These are phyloP conservation scores for Dorcus parallelipipedus DNA, from an alignment of 2,888 invertebrate species.

Conservation along the genomic window DNA sequence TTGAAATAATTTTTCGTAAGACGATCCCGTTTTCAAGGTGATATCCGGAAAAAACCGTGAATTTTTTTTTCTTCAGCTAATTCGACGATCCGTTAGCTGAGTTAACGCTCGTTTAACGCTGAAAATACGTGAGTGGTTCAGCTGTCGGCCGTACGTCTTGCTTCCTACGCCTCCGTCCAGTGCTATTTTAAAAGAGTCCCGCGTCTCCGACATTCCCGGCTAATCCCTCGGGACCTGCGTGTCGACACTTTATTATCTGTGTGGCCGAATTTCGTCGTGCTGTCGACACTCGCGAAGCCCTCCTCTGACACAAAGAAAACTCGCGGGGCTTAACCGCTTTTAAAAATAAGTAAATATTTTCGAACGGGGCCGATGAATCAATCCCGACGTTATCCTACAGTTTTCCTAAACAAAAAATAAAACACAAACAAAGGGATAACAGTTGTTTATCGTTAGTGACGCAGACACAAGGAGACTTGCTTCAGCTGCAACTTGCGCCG, in stretches of 20 bases:
- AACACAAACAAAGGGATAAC: no score
- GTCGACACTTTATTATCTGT: constrained; percentile 35
- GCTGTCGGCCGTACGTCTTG: constrained; percentile 36
- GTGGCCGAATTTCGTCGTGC: constrained; percentile 11
- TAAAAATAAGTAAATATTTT: no score
- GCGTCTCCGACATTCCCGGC: constrained; percentile 30
- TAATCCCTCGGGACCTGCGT: constrained; percentile 38
- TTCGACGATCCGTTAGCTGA: constrained; percentile 13
- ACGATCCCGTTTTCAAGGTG: no score
- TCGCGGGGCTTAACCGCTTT: no score
- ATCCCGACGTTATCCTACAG: no score
- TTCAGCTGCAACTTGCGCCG: no score
- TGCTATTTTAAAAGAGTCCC: constrained; percentile 33
- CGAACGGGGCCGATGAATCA: no score
- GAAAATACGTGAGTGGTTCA: constrained; percentile 21
- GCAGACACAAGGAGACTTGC: no score
- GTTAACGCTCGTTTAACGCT: constrained; percentile 8
- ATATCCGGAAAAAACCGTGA: no score
- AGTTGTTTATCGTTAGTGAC: no score
- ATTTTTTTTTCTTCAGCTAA: constrained; percentile 2
- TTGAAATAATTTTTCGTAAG: no score
- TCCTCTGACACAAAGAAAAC: not conserved
- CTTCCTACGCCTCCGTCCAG: constrained; percentile 33
- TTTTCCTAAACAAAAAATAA: no score
- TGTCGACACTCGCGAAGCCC: not conserved